Evolutionary conservation across 2,797 vertebrate genomes (phyloP), one percentile per base, ranked within the genome.

Genomic region (Hoplostethus mediterraneus): DNA sequence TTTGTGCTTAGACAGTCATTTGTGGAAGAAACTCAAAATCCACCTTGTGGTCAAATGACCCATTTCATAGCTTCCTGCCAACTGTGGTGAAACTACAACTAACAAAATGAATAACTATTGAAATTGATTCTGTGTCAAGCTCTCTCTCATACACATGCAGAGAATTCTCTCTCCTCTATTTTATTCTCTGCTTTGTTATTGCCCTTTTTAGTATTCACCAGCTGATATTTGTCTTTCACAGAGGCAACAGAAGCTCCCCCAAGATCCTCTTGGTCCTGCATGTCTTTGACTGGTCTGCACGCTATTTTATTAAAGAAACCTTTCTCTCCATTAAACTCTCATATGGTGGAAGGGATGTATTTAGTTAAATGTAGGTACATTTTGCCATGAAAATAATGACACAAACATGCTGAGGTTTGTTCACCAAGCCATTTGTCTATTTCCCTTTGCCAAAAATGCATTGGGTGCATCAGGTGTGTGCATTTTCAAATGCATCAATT

Each of bases 301-400:
- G 73, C 51, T 59, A 53, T 85, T 83, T 87, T 82, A 89, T 77
- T 86, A 85, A 86, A 90, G 78, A 53, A 80, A 72, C 79, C 68
- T 81, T 82, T 82, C 40, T 78, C 61, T 25, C 40, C 57, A 81
- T 90, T 85, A 86, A 83, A 88, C 75, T 33, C 63, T 72, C 6
- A 51, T 59, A 53, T 16, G 12, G 17, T 60, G 21, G 47, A 25
- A 57, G 14, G n/a, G 16, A 52, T 62, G 55, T 44, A 71, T 64
- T 66, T 71, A 67, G 4, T n/a, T 52, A 2, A 75, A 67, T 67
- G 53, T 55, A 9, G 40, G 52, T 44, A 25, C 3, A 48, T 80
- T 71, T 68, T 59, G 38, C 53, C 61, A 68, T 69, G 64, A 60
- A 79, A 69, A 53, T 28, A 65, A 54, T 52, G 36, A 66, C 53